A percentile compares a stretch with the other conserved stretches of the same genome.
These are phyloP conservation scores for Cydia splendana DNA, from an alignment of 1,140 invertebrate genomes.

Conservation along the genomic window DNA sequence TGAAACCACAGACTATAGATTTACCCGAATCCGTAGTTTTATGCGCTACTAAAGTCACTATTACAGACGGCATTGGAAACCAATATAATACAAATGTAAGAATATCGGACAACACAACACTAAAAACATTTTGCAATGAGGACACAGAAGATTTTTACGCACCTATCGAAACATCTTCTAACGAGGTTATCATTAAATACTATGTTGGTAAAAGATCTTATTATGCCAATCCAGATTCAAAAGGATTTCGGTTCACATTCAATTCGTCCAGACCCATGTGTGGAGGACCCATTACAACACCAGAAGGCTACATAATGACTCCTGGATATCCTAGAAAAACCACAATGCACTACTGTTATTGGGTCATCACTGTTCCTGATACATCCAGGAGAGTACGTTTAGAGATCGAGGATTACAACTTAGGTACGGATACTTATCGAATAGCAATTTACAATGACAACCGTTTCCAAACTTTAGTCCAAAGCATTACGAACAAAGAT, in stretches of 20 bases:
- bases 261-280: conserved; percentile 79
- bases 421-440: conserved; percentile 44
- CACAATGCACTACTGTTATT: conserved; percentile 81
- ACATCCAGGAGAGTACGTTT: conserved; percentile 72
- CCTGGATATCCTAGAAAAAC: conserved; percentile 84
- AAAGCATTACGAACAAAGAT: conserved; percentile 44
- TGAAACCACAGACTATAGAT: conserved; percentile 70
- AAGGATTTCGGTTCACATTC: conserved; percentile 71
- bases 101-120: conserved; percentile 50
- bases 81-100: neutral
- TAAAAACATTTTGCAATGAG: conserved; percentile 62
- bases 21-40: conserved; percentile 59
- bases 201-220: conserved; percentile 77
- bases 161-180: conserved; percentile 55
- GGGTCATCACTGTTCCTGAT: conserved; percentile 84
- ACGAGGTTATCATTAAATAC: conserved; percentile 68
- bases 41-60: conserved; percentile 62
- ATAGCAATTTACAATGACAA: conserved; percentile 73
- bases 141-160: conserved; percentile 46
- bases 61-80: conserved; percentile 52
- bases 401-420: conserved; percentile 58
- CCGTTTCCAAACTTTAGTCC: conserved; percentile 62
- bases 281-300: conserved; percentile 80
- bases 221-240: conserved; percentile 50
- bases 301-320: conserved; percentile 83